Evolutionary conservation across 2,797 vertebrate species (phyloP), one percentile per base, ranked within the genome.

Genomic region (Ambastaia sidthimunki): DNA sequence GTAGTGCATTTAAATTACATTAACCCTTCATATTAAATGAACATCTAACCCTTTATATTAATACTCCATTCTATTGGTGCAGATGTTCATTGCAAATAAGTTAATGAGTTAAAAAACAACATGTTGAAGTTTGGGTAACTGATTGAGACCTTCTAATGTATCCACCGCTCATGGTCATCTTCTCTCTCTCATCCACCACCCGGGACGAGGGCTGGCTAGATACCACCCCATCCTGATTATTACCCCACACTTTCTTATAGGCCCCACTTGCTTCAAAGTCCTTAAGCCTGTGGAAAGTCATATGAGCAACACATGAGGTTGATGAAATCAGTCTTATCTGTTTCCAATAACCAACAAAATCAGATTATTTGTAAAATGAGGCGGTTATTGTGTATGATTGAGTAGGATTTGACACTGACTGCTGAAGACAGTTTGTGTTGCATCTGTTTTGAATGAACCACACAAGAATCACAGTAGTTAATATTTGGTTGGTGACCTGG

Each of bases 121-220:
- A 37, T 37, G n/a, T n/a, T 11, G 10, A 44, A 11, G 1, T 44
- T 10, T 44, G 9, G 2, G 41, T 44, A 7, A 11, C 10, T 44
- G 10, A 11, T 44, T 11, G 16, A 69, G 16, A 95, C 95, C 94
- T 93, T 72, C 84, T 87, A 69, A 96, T 94, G 88, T 94, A 90
- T 79, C 93, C 93, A 19, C 94, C 94, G 0, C 93, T 95, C 94
- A 96, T 95, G 76, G 91, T 90, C 95, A 96, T 96, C 52, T 93
- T 90, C 63, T 95, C 94, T 44, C 94, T 84, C 83, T 95, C 92
- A 2, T 95, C 94, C 0, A 94, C 84, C 3, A 95, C 93, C 0
- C 92, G 88, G 1, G 93, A 93, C 0, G 93, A 90, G 3, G 95
- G 94, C 87, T 96, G 95, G 71, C 88, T 89, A 71, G 94, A 94